phyloP scores from a whole-genome alignment of 2,797 vertebrate species.

The Mergus octosetaceus region DNA sequence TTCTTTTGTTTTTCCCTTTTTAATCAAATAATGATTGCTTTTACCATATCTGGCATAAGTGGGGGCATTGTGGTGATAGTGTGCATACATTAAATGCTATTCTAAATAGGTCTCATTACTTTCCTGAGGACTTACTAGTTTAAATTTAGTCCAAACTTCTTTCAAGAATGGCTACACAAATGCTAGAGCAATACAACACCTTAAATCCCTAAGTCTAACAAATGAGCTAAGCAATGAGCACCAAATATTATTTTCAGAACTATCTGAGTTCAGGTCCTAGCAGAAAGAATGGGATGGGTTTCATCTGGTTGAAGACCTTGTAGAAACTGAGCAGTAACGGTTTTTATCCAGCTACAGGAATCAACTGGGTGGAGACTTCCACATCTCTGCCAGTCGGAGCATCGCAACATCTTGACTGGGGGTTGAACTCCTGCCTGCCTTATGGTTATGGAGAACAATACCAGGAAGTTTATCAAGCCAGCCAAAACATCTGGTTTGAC shows the following conservation, averaged over 20 bases:
- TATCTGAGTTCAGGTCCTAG: background rate
- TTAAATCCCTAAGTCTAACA: background rate
- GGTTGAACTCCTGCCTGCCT: background rate
- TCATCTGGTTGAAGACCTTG: background rate
- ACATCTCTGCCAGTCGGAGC: background rate
- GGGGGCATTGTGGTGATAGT: background rate
- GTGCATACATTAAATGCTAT: background rate
- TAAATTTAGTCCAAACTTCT: background rate
- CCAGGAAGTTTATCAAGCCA: background rate
- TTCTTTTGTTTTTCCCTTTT: background rate
- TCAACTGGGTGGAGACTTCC: fast-evolving
- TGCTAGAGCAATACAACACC: fast-evolving
- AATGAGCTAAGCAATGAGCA: background rate
- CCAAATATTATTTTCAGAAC: background rate
- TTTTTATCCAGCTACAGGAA: background rate
- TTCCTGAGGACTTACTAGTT: background rate
- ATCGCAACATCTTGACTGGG: background rate
- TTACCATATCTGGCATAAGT: background rate
- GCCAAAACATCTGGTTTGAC: background rate
- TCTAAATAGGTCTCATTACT: background rate
- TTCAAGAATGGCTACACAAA: background rate
- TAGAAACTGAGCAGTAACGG: background rate
- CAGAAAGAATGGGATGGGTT: background rate
- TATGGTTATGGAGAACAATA: background rate
- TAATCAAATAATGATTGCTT: background rate